Conservation (phyloP, 2,888 invertebrate species). For the Parnassius apollo region DNA sequence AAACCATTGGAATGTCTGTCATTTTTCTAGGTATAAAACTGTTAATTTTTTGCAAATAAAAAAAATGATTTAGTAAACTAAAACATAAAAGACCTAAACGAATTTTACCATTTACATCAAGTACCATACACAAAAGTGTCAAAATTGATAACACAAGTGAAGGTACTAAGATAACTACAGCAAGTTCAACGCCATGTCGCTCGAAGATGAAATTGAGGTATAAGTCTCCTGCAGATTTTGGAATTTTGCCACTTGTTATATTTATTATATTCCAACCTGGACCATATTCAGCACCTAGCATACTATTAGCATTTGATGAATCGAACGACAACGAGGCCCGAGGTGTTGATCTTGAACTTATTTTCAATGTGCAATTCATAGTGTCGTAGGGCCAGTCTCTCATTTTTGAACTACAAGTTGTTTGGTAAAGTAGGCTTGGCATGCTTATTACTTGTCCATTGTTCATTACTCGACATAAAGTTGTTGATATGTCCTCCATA, state of each 20-base stretch:
- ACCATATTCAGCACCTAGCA: constrained; percentile 40
- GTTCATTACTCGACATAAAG: constrained; percentile 33
- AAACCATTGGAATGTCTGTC: constrained; percentile 40
- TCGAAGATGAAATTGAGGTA: constrained; percentile 44
- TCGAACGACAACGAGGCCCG: constrained; percentile 32
- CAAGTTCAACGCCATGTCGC: constrained; percentile 43
- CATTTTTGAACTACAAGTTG: constrained; percentile 38
- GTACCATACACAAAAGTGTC: constrained; percentile 37
- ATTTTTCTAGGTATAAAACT: constrained; percentile 40
- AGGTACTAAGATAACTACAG: constrained; percentile 44
- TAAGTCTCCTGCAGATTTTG: constrained; percentile 33
- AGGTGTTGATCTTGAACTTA: constrained; percentile 24
- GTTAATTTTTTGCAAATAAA: constrained; percentile 37
- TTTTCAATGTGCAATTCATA: constrained; percentile 41
- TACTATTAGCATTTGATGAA: constrained; percentile 27
- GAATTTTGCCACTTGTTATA: constrained; percentile 34
- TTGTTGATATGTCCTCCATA: background rate
- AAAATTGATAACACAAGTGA: constrained; percentile 39
- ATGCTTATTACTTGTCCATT: constrained; percentile 36
- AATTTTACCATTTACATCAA: constrained; percentile 38
- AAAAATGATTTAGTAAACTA: constrained; percentile 41
- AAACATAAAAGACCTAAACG: constrained; percentile 42
- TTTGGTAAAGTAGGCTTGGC: constrained; percentile 10
- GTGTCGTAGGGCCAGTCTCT: constrained; percentile 48
- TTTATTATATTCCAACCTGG: constrained; percentile 49